Evolutionary conservation across 2,888 invertebrate species (phyloP).

Genomic region (Hemistola chrysoprasaria): DNA sequence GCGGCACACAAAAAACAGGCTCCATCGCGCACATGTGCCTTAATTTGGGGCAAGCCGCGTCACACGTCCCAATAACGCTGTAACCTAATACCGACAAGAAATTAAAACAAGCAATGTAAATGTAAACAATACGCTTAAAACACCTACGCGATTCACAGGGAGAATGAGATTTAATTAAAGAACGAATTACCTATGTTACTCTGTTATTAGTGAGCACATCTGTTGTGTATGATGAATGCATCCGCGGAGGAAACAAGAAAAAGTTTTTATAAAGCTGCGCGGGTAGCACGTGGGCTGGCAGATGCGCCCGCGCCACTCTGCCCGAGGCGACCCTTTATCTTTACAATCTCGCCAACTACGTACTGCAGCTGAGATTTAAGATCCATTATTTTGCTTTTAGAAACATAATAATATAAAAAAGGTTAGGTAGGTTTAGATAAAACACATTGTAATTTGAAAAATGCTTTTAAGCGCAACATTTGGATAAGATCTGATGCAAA

Average conservation of each 20-base stretch:
- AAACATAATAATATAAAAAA: no score
- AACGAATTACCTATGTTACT: slow-evolving; percentile 60
- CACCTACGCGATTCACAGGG: slow-evolving; percentile 48
- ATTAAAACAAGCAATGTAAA: slow-evolving; percentile 36
- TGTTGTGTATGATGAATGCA: slow-evolving; percentile 73
- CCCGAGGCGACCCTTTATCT: slow-evolving; percentile 58
- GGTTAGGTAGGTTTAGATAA: no score
- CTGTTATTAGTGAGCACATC: slow-evolving; percentile 70
- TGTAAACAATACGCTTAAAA: slow-evolving; percentile 43
- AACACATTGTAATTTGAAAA: no score
- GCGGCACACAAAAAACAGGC: slow-evolving; percentile 72
- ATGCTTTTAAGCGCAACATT: no score
- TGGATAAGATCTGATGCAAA: no score
- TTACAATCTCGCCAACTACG: slow-evolving; percentile 54
- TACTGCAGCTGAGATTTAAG: slow-evolving; percentile 65
- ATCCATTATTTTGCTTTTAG: slow-evolving; percentile 60
- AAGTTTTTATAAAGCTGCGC: slow-evolving; percentile 54
- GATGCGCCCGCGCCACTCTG: slow-evolving; percentile 71
- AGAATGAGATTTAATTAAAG: slow-evolving; percentile 67
- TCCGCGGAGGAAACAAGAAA: slow-evolving; percentile 58
- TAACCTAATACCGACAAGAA: slow-evolving; percentile 32
- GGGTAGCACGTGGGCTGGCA: slow-evolving; percentile 77
- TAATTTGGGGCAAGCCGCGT: slow-evolving; percentile 56
- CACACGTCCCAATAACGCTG: slow-evolving; percentile 38
- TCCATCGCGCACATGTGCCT: slow-evolving; percentile 56